These are phyloP conservation scores for Enteromius anoplus DNA, from an alignment of 2,797 vertebrate genomes.

Conservation along the genomic window DNA sequence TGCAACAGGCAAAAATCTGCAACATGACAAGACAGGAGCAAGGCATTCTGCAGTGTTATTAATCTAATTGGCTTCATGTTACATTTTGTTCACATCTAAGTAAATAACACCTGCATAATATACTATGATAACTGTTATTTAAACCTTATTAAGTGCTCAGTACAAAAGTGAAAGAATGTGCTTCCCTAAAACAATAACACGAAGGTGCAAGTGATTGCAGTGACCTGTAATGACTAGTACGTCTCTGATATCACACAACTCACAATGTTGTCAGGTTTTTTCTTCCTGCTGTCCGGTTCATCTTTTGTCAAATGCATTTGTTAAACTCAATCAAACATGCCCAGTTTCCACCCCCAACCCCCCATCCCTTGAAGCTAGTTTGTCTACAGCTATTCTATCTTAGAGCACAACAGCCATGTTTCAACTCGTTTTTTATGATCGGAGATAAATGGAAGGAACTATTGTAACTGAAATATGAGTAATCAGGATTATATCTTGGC, in stretches of 20 bases:
- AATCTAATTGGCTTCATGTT: conserved; percentile 32
- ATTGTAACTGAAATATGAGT: conserved; percentile 47
- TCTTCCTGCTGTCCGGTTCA: neutral
- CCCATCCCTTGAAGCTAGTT: conserved; percentile 36
- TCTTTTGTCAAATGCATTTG: neutral
- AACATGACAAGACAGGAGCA: conserved; percentile 36
- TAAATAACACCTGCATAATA: conserved; percentile 37
- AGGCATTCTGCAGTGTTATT: conserved; percentile 15
- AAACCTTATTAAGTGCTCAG: neutral
- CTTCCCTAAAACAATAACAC: conserved; percentile 19
- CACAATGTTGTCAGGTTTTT: neutral
- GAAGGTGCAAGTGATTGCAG: conserved; percentile 9
- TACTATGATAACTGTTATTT: conserved; percentile 36
- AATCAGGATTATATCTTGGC: conserved; percentile 27
- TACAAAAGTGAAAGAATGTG: conserved; percentile 20
- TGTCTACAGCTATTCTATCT: conserved; percentile 38
- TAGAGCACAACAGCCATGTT: conserved; percentile 49
- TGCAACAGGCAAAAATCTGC: conserved; percentile 31
- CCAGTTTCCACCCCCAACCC: too few relatives aligned
- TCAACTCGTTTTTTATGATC: conserved; percentile 47
- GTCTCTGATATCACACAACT: neutral
- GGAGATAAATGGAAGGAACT: conserved; percentile 34
- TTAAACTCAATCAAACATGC: neutral
- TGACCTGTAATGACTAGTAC: conserved; percentile 16
- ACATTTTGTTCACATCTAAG: conserved; percentile 21